Conservation (phyloP, 2,797 vertebrate genomes). For the Thaleichthys pacificus region DNA sequence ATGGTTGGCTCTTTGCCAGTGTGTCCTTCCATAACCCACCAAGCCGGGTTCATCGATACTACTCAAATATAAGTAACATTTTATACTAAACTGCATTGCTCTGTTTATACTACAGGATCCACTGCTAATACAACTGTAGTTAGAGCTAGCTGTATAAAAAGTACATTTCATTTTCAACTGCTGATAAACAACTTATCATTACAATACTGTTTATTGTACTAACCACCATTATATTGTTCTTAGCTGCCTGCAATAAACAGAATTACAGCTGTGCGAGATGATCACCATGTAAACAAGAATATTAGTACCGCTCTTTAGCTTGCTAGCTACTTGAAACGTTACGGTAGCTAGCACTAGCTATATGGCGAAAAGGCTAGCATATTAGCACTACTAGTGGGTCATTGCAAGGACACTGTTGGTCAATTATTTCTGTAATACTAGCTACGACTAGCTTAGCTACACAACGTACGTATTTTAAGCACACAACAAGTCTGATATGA, state of each 20-base stretch:
- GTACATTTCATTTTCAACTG: background rate
- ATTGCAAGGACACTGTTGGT: constrained; percentile 49
- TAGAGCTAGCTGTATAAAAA: background rate
- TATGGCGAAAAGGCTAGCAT: constrained; percentile 16
- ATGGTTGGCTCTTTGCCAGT: constrained; percentile 40
- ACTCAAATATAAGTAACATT: background rate
- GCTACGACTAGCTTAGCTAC: no score
- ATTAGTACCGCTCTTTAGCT: background rate
- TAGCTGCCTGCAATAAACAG: background rate
- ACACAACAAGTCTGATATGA: background rate
- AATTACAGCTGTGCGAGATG: background rate
- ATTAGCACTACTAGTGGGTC: constrained; percentile 39
- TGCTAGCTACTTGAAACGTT: background rate
- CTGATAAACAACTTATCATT: background rate
- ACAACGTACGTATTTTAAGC: background rate
- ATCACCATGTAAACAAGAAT: background rate
- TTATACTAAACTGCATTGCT: no score
- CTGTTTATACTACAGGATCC: background rate
- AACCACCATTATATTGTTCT: no score
- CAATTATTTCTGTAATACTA: background rate
- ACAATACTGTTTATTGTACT: background rate
- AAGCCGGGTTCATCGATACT: constrained; percentile 1
- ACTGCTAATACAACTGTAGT: background rate
- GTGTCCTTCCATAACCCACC: constrained; percentile 23
- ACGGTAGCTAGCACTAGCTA: constrained; percentile 5